A percentile compares a stretch with the other conserved stretches of the same genome.
phyloP scores from a whole-genome alignment of 1,140 invertebrate species.

The Mya arenaria region DNA sequence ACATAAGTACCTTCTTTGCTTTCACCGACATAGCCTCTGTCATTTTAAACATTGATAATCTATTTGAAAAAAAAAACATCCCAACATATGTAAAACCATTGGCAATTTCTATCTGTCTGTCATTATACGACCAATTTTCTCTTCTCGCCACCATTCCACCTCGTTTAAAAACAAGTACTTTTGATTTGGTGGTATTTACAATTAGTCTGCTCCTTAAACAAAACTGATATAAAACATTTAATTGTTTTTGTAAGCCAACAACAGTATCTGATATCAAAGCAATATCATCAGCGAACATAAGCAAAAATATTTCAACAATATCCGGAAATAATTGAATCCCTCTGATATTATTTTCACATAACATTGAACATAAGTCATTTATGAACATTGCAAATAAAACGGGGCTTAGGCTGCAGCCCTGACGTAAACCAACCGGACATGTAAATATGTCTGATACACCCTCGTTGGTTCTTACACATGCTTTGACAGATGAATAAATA shows the following conservation, averaged over 20 bases:
- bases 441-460: slow-evolving; percentile 22
- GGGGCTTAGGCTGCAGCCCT: slow-evolving; percentile 28
- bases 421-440: slow-evolving; percentile 29
- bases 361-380: slow-evolving; percentile 19
- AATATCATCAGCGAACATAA: slow-evolving; percentile 48
- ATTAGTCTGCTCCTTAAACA: not conserved
- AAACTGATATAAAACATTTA: slow-evolving; percentile 15
- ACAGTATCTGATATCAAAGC: slow-evolving; percentile 32
- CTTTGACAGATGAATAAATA: slow-evolving; percentile 35
- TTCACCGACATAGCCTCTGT: too few species aligned
- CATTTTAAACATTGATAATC: too few species aligned
- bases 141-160: too few species aligned
- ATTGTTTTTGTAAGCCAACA: slow-evolving; percentile 28
- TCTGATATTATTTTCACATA: slow-evolving; percentile 2
- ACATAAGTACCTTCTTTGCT: too few species aligned
- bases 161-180: too few species aligned
- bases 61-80: too few species aligned
- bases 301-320: slow-evolving; percentile 23
- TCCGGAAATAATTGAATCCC: slow-evolving; percentile 17
- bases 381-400: slow-evolving; percentile 44
- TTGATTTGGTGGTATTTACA: slow-evolving; percentile 25
- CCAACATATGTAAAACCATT: too few species aligned
- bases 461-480: slow-evolving; percentile 22
- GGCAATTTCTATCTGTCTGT: too few species aligned
- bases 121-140: too few species aligned